Evolutionary conservation across 2,113 vertebrate genomes (phyloP).

Genomic region (Rhabdornis inornatus): DNA sequence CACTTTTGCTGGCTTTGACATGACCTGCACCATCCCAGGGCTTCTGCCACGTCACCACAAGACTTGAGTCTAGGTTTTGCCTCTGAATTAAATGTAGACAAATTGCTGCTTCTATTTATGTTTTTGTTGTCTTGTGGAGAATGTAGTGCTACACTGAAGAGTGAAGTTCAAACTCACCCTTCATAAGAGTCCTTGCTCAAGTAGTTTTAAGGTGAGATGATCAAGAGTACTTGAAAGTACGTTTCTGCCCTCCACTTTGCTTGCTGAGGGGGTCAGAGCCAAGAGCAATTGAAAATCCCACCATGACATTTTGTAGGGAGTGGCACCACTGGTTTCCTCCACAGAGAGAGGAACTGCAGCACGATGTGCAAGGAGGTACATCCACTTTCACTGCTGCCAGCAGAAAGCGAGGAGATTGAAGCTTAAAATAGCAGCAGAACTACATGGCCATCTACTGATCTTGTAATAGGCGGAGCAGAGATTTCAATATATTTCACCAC

Average conservation of each 20-base stretch:
- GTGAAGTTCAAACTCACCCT: background rate
- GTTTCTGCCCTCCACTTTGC: background rate
- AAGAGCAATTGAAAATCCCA: background rate
- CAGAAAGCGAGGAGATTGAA: background rate
- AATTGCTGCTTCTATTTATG: background rate
- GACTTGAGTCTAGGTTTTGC: background rate
- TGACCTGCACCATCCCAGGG: background rate
- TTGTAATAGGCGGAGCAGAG: background rate
- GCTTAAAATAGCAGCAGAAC: background rate
- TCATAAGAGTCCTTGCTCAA: background rate
- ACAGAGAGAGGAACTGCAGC: background rate
- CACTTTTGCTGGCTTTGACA: background rate
- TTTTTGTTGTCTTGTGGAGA: background rate
- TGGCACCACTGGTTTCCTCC: background rate
- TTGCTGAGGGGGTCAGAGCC: background rate
- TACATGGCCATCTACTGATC: background rate
- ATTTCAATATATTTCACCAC: background rate
- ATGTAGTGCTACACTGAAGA: background rate
- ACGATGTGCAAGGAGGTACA: accelerated
- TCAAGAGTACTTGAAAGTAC: background rate
- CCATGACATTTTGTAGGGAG: background rate
- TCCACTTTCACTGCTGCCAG: background rate
- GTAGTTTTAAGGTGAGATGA: background rate
- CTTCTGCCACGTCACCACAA: background rate
- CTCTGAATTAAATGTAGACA: background rate